Base-by-base conservation (phyloP, 2,888 invertebrate genomes). In the Cremastinae sp. region DNA sequence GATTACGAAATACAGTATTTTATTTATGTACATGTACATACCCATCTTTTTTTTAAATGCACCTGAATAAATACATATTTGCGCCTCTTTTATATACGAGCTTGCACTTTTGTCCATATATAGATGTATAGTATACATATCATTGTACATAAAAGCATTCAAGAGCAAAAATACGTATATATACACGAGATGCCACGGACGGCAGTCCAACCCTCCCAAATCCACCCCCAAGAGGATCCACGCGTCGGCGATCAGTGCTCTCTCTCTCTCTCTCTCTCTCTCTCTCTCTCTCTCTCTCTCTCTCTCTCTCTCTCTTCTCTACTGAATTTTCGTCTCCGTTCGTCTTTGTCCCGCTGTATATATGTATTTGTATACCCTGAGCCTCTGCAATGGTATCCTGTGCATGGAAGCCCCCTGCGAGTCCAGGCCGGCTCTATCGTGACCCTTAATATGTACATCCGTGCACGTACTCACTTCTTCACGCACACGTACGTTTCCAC, bases 211-310 rank as follows among this genome's bases (percentile, higher is more conserved):
- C 28, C 69, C 12, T 58, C 16, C 71, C 45, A 53, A 59, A 65
- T 55, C 59, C 66, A 39, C 66, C 69, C 72, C 76, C 69, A 58
- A 51, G 64, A 76, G 76, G 69, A 69, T 73, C 76, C 69, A 73
- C 76, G 73, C 69, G 69, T 76, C 76, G 76, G 76, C 76, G 69
- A 69, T 64, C 73, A 75, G 71, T 71, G 59, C 69, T 73, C 59
- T 68, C 73, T 58, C 69, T 76, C 73, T 73, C 76, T 76, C 76
- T 65, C 73, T 69, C 76, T 58, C 64, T 47, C 77, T 61, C 78
- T 71, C 74, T 75, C 79, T 78, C 78, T 72, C 78, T 78, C 83
- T 35, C 55, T 41, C 43, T 64, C 22, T 18, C 58, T 78, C 76
- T 75, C 64, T 62, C 37, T 12, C 49, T 49, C 47, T 14, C 49